phyloP scores from a whole-genome alignment of 1,140 invertebrate genomes.

The Phenacoccus solenopsis region DNA sequence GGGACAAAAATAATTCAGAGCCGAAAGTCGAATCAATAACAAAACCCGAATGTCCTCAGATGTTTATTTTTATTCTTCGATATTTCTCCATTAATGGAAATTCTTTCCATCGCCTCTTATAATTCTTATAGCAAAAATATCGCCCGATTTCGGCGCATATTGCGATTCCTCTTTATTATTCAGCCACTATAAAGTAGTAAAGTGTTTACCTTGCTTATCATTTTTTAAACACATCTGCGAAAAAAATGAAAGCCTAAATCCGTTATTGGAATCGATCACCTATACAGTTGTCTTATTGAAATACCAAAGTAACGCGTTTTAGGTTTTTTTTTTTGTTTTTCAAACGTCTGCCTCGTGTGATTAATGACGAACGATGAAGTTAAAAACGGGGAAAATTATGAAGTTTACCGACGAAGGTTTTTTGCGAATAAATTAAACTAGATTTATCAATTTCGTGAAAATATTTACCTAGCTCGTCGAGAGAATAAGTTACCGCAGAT shows the following conservation, averaged over 20 bases:
- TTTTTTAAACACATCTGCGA: background rate
- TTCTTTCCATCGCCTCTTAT: no score
- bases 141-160: background rate
- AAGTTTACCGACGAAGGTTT: background rate
- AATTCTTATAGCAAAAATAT: no score
- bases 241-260: background rate
- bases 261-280: background rate
- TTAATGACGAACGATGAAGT: background rate
- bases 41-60: no score
- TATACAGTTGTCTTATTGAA: background rate
- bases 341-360: background rate
- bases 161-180: background rate
- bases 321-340: background rate
- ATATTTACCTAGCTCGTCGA: background rate
- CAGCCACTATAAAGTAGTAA: background rate
- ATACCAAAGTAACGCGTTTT: no score
- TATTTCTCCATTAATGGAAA: no score
- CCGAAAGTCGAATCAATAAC: no score
- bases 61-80: no score
- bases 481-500: background rate
- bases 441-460: slow-evolving; percentile 3
- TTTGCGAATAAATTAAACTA: background rate
- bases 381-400: background rate
- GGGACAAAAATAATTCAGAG: no score
- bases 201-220: background rate